phyloP scores from a whole-genome alignment of 2,113 vertebrate species.

The Orientallactaga bullata region DNA sequence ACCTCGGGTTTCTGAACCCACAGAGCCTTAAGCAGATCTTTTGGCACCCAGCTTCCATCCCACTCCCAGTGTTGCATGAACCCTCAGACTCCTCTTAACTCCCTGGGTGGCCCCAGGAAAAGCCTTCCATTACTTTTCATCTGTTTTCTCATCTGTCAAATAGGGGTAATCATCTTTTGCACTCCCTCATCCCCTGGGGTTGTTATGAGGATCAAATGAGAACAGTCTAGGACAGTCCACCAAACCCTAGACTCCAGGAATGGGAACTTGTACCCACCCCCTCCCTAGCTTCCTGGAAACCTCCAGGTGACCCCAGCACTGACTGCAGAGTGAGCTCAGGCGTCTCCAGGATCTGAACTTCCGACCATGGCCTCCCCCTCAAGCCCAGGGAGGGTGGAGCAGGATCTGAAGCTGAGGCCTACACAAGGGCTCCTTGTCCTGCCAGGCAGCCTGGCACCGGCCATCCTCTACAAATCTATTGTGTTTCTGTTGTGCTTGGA shows the following conservation, averaged over 20 bases:
- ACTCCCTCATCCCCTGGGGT: not conserved
- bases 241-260: not conserved
- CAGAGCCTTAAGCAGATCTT: not conserved
- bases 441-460: constrained; percentile 54
- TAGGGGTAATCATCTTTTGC: not conserved
- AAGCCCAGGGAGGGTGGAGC: constrained; percentile 22
- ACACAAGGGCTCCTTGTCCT: constrained; percentile 73
- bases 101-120: not conserved
- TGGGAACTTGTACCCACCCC: not conserved
- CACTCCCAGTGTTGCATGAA: accelerated
- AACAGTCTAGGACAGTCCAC: not conserved
- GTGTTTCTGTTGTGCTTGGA: constrained; percentile 10
- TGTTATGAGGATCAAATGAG: not conserved
- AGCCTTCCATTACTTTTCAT: not conserved
- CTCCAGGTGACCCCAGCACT: constrained; percentile 46
- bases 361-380: not conserved
- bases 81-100: not conserved
- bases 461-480: constrained; percentile 47
- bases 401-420: constrained; percentile 18
- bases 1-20: not conserved
- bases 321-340: not conserved
- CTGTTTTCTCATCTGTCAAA: constrained; percentile 49
- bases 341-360: constrained; percentile 60
- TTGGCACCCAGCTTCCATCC: not conserved
- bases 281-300: not conserved